A percentile compares a stretch with the other conserved stretches of the same genome.
These are phyloP conservation scores for Prolemur simus DNA, from an alignment of 2,113 vertebrate genomes.

Conservation along the genomic window DNA sequence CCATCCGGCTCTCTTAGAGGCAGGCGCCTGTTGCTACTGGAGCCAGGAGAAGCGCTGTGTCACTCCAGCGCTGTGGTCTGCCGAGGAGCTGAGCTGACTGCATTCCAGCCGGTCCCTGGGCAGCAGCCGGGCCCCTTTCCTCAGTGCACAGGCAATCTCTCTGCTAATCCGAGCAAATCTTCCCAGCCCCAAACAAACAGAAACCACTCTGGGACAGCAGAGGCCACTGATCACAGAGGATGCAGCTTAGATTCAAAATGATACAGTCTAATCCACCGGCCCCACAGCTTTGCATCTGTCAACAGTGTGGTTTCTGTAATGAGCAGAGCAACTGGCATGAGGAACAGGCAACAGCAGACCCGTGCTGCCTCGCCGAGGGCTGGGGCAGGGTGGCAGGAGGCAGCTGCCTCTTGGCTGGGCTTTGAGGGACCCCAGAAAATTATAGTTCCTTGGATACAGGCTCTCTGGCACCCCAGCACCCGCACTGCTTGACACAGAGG, in stretches of 20 bases:
- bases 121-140: not conserved
- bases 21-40: conserved; percentile 49
- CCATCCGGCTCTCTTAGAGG: not conserved
- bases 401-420: not conserved
- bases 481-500: not conserved
- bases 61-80: not conserved
- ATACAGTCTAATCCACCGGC: not conserved
- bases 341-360: not conserved
- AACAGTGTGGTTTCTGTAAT: conserved; percentile 20
- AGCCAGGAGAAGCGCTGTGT: conserved; percentile 61
- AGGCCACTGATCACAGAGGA: conserved; percentile 30
- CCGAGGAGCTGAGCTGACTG: conserved; percentile 19
- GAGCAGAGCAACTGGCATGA: not conserved
- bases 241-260: conserved; percentile 42
- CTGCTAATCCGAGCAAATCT: conserved; percentile 66
- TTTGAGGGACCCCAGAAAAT: not conserved
- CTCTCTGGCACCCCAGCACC: not conserved
- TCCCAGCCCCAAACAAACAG: conserved; percentile 53
- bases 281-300: not conserved
- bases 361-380: not conserved
- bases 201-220: not conserved
- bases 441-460: not conserved
- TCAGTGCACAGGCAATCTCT: conserved; percentile 22
- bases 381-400: not conserved
- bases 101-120: not conserved